Percentiles rank a stretch among this genome's conserved stretches.
Evolutionary conservation across 2,797 vertebrate species (phyloP).

Genomic region (Sebastes kiyomatsui): DNA sequence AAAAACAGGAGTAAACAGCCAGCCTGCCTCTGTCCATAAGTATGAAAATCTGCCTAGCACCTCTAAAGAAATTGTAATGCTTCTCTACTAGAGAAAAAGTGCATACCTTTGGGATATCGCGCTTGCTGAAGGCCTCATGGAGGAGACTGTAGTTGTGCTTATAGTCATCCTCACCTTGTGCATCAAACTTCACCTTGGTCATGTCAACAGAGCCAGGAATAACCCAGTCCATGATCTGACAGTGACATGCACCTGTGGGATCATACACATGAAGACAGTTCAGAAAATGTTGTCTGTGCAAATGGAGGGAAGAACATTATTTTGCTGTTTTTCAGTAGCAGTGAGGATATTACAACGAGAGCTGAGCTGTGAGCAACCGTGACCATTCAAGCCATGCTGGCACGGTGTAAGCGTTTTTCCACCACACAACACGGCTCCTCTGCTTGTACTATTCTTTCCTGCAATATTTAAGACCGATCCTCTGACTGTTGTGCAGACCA

Average conservation of each 20-base stretch:
- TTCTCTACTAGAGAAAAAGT: background rate
- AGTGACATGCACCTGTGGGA: constrained; percentile 77
- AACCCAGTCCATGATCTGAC: constrained; percentile 81
- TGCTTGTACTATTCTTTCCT: background rate
- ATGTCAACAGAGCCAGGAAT: constrained; percentile 79
- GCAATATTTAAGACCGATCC: background rate
- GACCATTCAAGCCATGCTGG: background rate
- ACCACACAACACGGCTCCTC: background rate
- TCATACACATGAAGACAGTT: constrained; percentile 6
- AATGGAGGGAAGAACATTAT: background rate
- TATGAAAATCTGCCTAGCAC: background rate
- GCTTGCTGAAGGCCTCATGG: constrained; percentile 65
- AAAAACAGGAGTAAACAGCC: background rate
- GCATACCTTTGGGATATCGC: constrained; percentile 68
- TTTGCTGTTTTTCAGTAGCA: background rate
- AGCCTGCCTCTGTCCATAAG: background rate
- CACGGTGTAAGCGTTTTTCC: background rate
- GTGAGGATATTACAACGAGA: background rate
- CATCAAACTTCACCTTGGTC: constrained; percentile 78
- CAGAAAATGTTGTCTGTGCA: background rate
- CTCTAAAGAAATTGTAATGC: background rate
- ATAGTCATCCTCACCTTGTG: constrained; percentile 65
- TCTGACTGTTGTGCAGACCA: background rate
- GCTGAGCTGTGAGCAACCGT: background rate
- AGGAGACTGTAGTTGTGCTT: constrained; percentile 81